A percentile compares a stretch with the other conserved stretches of the same genome.
phyloP scores from a whole-genome alignment of 2,113 vertebrate species.

The Lepisosteus osseus region DNA sequence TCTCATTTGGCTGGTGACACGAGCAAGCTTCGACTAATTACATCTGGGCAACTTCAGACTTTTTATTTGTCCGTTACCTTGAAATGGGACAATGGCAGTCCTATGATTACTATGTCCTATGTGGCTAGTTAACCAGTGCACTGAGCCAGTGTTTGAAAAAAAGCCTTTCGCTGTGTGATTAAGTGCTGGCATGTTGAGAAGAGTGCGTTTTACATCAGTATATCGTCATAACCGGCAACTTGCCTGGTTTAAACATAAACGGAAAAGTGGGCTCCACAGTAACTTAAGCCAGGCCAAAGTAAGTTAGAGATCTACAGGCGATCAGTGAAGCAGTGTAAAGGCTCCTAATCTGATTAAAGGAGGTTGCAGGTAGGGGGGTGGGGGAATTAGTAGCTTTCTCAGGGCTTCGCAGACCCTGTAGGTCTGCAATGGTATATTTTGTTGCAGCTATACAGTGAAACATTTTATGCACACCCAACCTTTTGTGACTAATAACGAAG shows the following conservation, averaged over 20 bases:
- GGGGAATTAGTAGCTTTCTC: too few species aligned
- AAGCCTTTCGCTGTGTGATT: constrained; percentile 42
- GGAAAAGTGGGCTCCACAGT: constrained; percentile 43
- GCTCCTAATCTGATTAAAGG: too few species aligned
- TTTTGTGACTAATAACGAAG: too few species aligned
- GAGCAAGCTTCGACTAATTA: too few species aligned
- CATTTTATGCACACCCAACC: too few species aligned
- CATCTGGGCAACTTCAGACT: too few species aligned
- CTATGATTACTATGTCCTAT: too few species aligned
- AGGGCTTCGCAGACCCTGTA: too few species aligned
- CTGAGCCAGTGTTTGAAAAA: constrained; percentile 32
- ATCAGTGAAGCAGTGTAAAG: constrained; percentile 2
- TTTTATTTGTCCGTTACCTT: not conserved
- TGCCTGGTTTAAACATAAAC: constrained; percentile 56
- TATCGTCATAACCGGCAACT: constrained; percentile 57
- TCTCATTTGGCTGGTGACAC: too few species aligned
- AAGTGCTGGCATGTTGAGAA: constrained; percentile 55
- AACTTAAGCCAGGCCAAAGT: constrained; percentile 44
- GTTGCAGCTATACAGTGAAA: too few species aligned
- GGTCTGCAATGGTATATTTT: too few species aligned
- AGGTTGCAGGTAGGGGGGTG: too few species aligned
- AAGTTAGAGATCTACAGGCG: constrained; percentile 27
- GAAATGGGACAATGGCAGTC: not conserved
- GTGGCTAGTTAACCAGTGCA: not conserved
- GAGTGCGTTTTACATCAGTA: constrained; percentile 61